These are phyloP conservation scores for Melanchra persicariae DNA, from an alignment of 2,888 invertebrate genomes.

Conservation along the genomic window DNA sequence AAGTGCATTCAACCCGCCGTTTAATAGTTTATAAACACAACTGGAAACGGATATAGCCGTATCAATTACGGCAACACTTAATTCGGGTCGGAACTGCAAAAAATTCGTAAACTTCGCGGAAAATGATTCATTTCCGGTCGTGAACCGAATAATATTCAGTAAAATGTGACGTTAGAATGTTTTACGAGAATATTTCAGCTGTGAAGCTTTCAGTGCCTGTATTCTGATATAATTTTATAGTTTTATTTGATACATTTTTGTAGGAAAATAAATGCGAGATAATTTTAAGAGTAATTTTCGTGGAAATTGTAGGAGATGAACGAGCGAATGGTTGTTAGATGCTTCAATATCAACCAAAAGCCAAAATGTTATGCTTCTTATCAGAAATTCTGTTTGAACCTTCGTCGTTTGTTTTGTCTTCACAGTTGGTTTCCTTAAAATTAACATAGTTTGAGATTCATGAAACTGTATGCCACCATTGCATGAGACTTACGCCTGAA, in stretches of 20 bases:
- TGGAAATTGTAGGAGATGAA: constrained; percentile 25
- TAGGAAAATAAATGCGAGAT: constrained; percentile 14
- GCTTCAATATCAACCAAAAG: background rate
- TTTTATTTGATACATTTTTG: constrained; percentile 57
- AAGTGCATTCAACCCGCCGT: constrained; percentile 4
- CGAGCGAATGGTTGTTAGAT: background rate
- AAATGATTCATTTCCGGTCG: constrained; percentile 76
- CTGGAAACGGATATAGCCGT: constrained; percentile 34
- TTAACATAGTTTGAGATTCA: too few species aligned
- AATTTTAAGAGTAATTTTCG: constrained; percentile 3
- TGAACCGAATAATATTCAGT: constrained; percentile 57
- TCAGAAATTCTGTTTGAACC: too few species aligned
- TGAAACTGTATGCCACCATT: too few species aligned
- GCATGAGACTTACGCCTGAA: too few species aligned
- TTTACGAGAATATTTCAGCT: constrained; percentile 48
- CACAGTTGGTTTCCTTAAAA: too few species aligned
- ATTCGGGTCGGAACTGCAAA: constrained; percentile 63
- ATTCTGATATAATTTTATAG: constrained; percentile 55
- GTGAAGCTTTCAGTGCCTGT: constrained; percentile 55
- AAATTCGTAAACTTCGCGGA: constrained; percentile 70
- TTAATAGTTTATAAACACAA: constrained; percentile 27
- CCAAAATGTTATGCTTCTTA: background rate
- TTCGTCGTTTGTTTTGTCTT: background rate
- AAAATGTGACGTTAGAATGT: constrained; percentile 34
- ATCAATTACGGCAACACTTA: constrained; percentile 59